Evolutionary conservation across 2,888 invertebrate species (phyloP), one percentile per base, ranked within the genome.

Genomic region (Dryobotodes eremita): DNA sequence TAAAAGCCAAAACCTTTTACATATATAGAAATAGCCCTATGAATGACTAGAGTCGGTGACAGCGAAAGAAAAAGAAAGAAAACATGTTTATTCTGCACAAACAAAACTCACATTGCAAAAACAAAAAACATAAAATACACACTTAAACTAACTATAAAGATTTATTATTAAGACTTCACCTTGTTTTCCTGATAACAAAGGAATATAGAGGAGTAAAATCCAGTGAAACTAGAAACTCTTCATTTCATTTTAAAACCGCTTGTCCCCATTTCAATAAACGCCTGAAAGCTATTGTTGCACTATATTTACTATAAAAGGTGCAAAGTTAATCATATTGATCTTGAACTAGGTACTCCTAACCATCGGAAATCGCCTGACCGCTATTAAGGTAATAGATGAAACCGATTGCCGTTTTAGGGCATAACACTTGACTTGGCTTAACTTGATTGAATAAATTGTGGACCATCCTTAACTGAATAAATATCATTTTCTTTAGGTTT

Each of bases 391-490:
- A 78, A 48, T 23, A 50, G 71, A 59, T 81, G 70, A 66, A 55
- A n/a, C 13, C 6, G 26, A 59, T 50, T 55, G 2, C 77, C 66
- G 23, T 23, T 50, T 57, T 36, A 71, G 57, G 57, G n/a, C 36
- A 71, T 66, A 61, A 66, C 71, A 66, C 82, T 80, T 71, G 50
- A 72, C 57, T 73, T 36, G 23, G 55, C 82, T 80, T 70, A 48
- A 72, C 55, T 53, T 26, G 17, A 23, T 31, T 65, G 20, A 68
- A 81, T 77, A 77, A 68, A 77, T 77, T 62, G 48, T 53, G 31
- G 46, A 36, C 20, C 64, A 48, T 76, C 46, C 15, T 71, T 10
- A 23, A 0, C 0, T n/a, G 20, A 53, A 70, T 46, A 11, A 36
- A 2, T 46, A 26, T 53, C 17, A 31, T 42, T 79, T 61, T 61